A percentile compares a stretch with the other conserved stretches of the same genome.
phyloP scores from a whole-genome alignment of 2,797 vertebrate species.

The Scyliorhinus canicula region DNA sequence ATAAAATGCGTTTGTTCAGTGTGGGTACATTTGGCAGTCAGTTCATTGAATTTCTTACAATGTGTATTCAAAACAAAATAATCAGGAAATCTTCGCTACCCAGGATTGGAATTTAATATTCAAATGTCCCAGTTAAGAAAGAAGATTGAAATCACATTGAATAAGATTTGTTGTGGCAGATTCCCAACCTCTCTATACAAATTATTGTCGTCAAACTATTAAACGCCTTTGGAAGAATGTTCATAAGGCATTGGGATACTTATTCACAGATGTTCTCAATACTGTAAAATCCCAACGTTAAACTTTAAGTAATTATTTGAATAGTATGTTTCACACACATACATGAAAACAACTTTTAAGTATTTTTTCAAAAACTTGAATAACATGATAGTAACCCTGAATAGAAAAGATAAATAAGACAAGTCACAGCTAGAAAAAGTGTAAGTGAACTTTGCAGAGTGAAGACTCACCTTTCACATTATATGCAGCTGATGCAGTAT shows the following conservation, averaged over 20 bases:
- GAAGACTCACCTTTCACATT: slow-evolving; percentile 18
- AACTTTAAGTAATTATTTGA: neutral
- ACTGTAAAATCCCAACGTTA: neutral
- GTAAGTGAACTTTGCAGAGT: neutral
- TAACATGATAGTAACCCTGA: neutral
- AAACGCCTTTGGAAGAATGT: neutral
- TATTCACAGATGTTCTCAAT: neutral
- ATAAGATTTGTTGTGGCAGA: neutral
- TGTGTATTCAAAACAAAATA: neutral
- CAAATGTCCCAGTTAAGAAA: neutral
- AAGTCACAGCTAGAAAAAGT: neutral
- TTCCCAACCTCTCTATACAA: neutral
- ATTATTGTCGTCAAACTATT: neutral
- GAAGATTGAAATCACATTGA: neutral
- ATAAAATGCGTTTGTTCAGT: neutral
- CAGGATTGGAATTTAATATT: neutral
- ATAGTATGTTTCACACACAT: neutral
- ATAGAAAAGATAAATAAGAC: neutral
- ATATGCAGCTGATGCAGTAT: neutral
- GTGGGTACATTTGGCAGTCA: neutral
- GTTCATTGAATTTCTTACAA: neutral
- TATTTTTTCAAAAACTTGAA: neutral
- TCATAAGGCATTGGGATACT: neutral
- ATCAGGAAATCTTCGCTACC: too few relatives aligned
- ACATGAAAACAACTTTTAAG: neutral